These are phyloP conservation scores for Hippocampus guttulatus DNA, from an alignment of 2,113 vertebrate genomes.

Conservation along the genomic window DNA sequence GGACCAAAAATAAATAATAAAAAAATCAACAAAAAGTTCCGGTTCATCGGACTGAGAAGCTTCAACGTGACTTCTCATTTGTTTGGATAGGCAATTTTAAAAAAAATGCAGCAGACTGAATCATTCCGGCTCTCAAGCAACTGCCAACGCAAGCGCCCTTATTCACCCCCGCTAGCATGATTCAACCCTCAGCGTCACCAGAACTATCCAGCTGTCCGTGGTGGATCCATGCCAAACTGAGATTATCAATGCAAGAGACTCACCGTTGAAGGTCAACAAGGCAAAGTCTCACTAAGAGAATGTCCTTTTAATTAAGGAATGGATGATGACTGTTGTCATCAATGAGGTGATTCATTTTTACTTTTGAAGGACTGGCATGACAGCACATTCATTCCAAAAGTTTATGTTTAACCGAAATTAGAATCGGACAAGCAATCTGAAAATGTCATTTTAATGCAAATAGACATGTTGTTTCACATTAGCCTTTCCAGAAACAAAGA, in stretches of 20 bases:
- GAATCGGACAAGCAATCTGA: background rate
- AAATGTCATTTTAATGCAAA: too few species aligned
- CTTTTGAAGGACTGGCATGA: background rate
- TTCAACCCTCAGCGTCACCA: conserved; percentile 47
- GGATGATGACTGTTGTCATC: background rate
- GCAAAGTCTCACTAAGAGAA: background rate
- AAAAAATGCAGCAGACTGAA: conserved; percentile 42
- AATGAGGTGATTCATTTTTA: background rate
- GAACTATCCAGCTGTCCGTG: conserved; percentile 43
- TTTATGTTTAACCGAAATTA: background rate
- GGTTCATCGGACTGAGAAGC: conserved; percentile 44
- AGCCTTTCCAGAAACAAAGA: too few species aligned
- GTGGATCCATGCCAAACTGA: conserved; percentile 36
- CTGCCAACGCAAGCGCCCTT: conserved; percentile 39
- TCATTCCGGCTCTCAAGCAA: conserved; percentile 40
- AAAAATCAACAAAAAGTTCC: conserved; percentile 22
- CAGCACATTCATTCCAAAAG: background rate
- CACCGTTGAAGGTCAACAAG: conserved; percentile 43
- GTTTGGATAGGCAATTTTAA: background rate
- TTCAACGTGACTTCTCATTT: conserved; percentile 40
- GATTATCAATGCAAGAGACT: conserved; percentile 43
- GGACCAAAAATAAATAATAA: conserved; percentile 2
- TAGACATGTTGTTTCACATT: background rate
- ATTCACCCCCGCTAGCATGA: conserved; percentile 39
- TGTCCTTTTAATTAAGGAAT: conserved; percentile 1